These are phyloP conservation scores for Harmothoe impar DNA, from an alignment of 2,888 invertebrate genomes.

Conservation along the genomic window DNA sequence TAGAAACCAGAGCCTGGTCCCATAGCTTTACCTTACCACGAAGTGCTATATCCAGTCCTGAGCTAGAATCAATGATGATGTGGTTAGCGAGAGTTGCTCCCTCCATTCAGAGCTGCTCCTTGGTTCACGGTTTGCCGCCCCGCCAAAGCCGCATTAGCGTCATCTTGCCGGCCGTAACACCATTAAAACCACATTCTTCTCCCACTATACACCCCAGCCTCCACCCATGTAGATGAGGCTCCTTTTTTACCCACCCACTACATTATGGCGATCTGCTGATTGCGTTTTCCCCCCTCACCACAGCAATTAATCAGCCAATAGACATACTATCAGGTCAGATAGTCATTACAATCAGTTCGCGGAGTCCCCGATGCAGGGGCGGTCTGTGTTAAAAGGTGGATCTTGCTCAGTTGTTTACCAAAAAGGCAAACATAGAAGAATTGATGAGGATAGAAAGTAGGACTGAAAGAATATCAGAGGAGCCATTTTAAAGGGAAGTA, in stretches of 20 bases:
- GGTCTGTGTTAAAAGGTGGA: no score
- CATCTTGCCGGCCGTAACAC: neutral
- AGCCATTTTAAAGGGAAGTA: no score
- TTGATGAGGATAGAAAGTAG: no score
- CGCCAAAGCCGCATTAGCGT: neutral
- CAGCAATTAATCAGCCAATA: neutral
- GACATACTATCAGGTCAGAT: neutral
- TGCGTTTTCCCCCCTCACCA: neutral
- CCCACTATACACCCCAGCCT: neutral
- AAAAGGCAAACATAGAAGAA: no score
- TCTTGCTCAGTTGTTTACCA: no score
- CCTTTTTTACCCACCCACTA: neutral
- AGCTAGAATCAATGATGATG: slow-evolving; percentile 33
- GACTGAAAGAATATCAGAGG: no score
- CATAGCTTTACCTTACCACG: neutral
- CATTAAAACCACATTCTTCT: neutral
- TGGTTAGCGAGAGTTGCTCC: slow-evolving; percentile 16
- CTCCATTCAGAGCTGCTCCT: slow-evolving; percentile 8
- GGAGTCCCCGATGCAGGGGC: neutral
- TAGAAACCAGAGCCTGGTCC: no score
- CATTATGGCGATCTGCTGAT: neutral
- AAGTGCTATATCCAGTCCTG: neutral
- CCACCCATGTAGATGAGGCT: neutral
- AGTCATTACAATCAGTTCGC: neutral
- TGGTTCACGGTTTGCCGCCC: slow-evolving; percentile 24